phyloP scores from a whole-genome alignment of 2,888 invertebrate genomes.

The Drosophila pseudotalamancana region DNA sequence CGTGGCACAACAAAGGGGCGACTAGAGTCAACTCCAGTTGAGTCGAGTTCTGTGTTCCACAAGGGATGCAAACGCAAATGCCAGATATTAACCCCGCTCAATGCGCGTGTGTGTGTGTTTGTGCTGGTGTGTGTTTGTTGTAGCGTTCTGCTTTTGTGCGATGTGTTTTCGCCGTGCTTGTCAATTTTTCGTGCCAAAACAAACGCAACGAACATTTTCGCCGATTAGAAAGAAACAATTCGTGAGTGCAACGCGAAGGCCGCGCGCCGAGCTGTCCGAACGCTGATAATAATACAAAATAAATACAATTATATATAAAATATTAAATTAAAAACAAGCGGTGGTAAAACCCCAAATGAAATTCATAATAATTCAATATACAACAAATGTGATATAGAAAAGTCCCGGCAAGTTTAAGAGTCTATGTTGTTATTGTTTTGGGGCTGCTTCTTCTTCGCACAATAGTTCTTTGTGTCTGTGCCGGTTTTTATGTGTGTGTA shows the following conservation, averaged over 20 bases:
- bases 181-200: slow-evolving; percentile 81
- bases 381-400: slow-evolving; percentile 3
- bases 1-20: slow-evolving; percentile 57
- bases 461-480: slow-evolving; percentile 61
- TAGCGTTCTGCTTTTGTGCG: slow-evolving; percentile 58
- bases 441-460: slow-evolving; percentile 31
- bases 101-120: slow-evolving; percentile 23
- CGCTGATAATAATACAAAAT: slow-evolving; percentile 43
- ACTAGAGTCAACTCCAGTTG: slow-evolving; percentile 23
- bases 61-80: slow-evolving; percentile 77
- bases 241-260: slow-evolving; percentile 78
- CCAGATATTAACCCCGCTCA: slow-evolving; percentile 74
- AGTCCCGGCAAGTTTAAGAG: slow-evolving; percentile 29
- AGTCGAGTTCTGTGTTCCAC: slow-evolving; percentile 45
- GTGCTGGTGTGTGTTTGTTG: slow-evolving; percentile 19
- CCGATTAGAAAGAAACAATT: slow-evolving; percentile 83
- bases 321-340: slow-evolving; percentile 6
- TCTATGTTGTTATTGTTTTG: slow-evolving; percentile 67
- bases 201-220: slow-evolving; percentile 81
- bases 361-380: slow-evolving; percentile 1
- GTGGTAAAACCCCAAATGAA: slow-evolving; percentile 4
- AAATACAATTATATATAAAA: slow-evolving; percentile 8
- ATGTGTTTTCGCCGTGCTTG: slow-evolving; percentile 69
- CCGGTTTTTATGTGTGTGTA: slow-evolving; percentile 8
- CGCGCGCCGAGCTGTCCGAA: slow-evolving; percentile 31